phyloP scores from a whole-genome alignment of 2,797 vertebrate species.

The Odontamblyopus lacepedii region DNA sequence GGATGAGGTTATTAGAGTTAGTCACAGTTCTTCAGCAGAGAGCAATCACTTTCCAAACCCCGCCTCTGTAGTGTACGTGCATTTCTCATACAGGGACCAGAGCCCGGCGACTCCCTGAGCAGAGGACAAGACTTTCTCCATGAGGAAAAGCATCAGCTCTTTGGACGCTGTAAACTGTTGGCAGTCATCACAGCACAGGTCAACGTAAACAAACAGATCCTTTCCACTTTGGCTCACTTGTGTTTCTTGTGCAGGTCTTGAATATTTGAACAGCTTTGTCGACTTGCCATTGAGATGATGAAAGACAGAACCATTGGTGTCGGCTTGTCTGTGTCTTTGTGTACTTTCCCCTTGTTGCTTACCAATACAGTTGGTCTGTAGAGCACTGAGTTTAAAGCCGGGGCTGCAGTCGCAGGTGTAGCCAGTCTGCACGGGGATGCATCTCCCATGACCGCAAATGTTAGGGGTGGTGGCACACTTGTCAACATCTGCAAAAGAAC shows the following conservation, averaged over 20 bases:
- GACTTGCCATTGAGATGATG: constrained; percentile 35
- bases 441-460: constrained; percentile 85
- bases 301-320: constrained; percentile 38
- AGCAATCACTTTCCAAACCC: constrained; percentile 31
- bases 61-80: constrained; percentile 28
- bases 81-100: constrained; percentile 46
- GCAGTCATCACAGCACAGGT: constrained; percentile 60
- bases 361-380: constrained; percentile 86
- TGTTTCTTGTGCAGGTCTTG: constrained; percentile 46
- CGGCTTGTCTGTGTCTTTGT: constrained; percentile 21
- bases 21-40: constrained; percentile 30
- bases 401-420: constrained; percentile 86
- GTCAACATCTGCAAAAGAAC: constrained; percentile 67
- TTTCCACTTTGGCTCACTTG: constrained; percentile 50
- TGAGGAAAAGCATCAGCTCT: constrained; percentile 62
- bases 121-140: constrained; percentile 40
- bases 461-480: constrained; percentile 75
- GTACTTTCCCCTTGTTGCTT: constrained; percentile 33
- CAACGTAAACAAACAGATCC: constrained; percentile 58
- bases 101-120: constrained; percentile 42
- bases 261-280: constrained; percentile 33
- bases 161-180: constrained; percentile 55
- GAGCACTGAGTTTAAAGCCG: constrained; percentile 82
- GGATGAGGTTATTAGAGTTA: constrained; percentile 7
- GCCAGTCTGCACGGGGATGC: constrained; percentile 81